phyloP scores from a whole-genome alignment of 2,113 vertebrate genomes.

The Notothenia rossii region DNA sequence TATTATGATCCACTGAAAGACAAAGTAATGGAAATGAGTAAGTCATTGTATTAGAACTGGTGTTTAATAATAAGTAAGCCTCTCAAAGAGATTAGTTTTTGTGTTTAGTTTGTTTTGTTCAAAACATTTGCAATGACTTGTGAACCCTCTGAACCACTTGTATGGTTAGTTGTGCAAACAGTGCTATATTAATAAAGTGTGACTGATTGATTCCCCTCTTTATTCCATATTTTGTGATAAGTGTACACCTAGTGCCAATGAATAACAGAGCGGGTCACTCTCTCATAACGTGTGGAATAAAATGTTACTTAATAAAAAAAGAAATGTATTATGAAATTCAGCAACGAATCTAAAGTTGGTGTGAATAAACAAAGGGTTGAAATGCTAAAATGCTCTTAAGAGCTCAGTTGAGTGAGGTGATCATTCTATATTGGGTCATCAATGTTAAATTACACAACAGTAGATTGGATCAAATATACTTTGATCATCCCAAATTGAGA shows the following conservation, averaged over 20 bases:
- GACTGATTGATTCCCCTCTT: not conserved
- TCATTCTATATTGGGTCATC: not conserved
- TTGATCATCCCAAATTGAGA: no score
- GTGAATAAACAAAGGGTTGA: not conserved
- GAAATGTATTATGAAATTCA: not conserved
- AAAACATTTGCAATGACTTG: not conserved
- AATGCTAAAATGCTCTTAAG: not conserved
- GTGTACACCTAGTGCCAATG: not conserved
- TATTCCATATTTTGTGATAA: not conserved
- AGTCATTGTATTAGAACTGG: no score
- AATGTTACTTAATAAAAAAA: not conserved
- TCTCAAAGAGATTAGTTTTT: not conserved
- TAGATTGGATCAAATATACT: no score
- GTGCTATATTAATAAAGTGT: not conserved
- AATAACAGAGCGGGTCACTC: not conserved
- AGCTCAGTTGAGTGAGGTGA: not conserved
- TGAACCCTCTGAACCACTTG: not conserved
- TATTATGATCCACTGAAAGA: no score
- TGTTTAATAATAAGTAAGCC: no score
- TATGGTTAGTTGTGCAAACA: not conserved
- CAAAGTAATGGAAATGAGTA: no score
- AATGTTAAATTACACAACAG: not conserved
- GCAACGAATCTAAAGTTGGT: not conserved
- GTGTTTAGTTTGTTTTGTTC: not conserved
- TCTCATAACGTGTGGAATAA: not conserved